Evolutionary conservation across 1,140 invertebrate genomes (phyloP).

Genomic region (Diorhabda elongata): DNA sequence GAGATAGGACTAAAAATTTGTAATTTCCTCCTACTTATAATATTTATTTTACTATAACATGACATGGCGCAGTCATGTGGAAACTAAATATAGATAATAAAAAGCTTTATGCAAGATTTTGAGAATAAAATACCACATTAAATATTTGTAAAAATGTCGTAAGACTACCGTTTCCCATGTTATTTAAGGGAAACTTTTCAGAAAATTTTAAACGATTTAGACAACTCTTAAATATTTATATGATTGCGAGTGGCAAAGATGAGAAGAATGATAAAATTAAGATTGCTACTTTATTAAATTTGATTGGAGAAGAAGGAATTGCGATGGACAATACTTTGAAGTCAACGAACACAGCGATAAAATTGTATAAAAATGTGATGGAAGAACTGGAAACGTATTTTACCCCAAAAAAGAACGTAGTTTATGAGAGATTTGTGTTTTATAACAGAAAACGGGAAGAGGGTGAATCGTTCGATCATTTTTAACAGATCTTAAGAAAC

Average conservation of each 20-base stretch:
- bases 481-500: constrained; percentile 31
- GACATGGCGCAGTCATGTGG: not conserved
- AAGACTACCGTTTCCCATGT: constrained; percentile 27
- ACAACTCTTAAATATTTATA: constrained; percentile 26
- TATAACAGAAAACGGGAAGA: constrained; percentile 29
- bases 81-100: not conserved
- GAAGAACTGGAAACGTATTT: constrained; percentile 33
- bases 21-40: no score
- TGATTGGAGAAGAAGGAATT: constrained; percentile 23
- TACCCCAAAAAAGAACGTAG: constrained; percentile 26
- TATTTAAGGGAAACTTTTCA: constrained; percentile 22
- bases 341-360: constrained; percentile 19
- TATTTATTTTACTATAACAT: not conserved
- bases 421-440: constrained; percentile 33
- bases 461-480: constrained; percentile 38
- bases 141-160: not conserved
- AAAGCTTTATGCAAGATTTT: not conserved
- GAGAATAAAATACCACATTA: not conserved
- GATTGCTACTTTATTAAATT: constrained; percentile 27
- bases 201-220: constrained; percentile 31
- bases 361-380: constrained; percentile 26
- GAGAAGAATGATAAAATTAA: constrained; percentile 16
- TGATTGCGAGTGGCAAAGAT: constrained; percentile 18
- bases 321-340: constrained; percentile 29
- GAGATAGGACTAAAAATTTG: no score